Percentiles rank a stretch among this genome's conserved stretches.
Evolutionary conservation across 2,888 invertebrate species (phyloP).

Genomic region (Dasysyrphus albostriatus): DNA sequence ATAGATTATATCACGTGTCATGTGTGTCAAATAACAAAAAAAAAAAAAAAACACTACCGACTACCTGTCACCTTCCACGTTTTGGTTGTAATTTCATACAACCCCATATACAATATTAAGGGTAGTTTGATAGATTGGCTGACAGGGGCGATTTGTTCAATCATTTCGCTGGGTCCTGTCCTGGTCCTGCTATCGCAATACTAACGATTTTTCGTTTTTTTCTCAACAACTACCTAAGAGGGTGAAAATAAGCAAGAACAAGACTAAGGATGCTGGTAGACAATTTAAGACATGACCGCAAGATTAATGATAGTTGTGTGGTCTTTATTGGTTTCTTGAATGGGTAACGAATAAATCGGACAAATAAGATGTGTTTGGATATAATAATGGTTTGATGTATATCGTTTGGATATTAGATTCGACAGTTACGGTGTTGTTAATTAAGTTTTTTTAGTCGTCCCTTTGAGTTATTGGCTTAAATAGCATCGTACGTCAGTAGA

Average conservation of each 20-base stretch:
- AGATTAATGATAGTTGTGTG: conserved; percentile 69
- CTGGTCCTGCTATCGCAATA: conserved; percentile 11
- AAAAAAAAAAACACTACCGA: conserved; percentile 34
- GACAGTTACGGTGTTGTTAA: conserved; percentile 66
- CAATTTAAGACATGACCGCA: conserved; percentile 65
- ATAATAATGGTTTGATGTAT: conserved; percentile 58
- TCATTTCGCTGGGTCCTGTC: conserved; percentile 63
- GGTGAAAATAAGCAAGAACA: conserved; percentile 2
- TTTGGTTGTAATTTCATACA: conserved; percentile 32
- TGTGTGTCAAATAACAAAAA: conserved; percentile 12
- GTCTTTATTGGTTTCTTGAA: conserved; percentile 62
- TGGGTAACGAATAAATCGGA: conserved; percentile 48
- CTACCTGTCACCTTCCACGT: conserved; percentile 5
- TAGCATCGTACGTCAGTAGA: background rate
- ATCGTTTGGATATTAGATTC: conserved; percentile 52
- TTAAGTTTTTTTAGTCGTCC: conserved; percentile 48
- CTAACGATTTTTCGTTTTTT: conserved; percentile 46
- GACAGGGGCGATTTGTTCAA: conserved; percentile 74
- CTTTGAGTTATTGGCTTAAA: conserved; percentile 13
- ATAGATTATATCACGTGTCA: conserved; percentile 72
- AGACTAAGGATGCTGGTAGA: conserved; percentile 46
- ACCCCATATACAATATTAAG: conserved; percentile 16
- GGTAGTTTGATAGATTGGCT: conserved; percentile 70
- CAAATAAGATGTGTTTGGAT: conserved; percentile 45
- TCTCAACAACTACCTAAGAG: background rate